Percentiles rank a stretch among this genome's conserved stretches.
phyloP scores from a whole-genome alignment of 1,140 invertebrate species.

The Contarinia nasturtii region DNA sequence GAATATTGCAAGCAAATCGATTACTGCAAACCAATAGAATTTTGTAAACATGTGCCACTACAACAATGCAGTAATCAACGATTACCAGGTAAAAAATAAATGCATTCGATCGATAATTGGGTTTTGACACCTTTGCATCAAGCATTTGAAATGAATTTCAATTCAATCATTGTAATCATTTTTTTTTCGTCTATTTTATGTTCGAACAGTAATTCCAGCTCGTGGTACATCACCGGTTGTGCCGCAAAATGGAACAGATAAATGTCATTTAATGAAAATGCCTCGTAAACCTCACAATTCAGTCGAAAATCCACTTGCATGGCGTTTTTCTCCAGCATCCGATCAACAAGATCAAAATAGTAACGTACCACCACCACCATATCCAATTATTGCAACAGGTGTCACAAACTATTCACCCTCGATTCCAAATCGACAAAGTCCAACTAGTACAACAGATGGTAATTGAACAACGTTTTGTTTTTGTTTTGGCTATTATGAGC shows the following conservation, averaged over 20 bases:
- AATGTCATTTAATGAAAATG: conserved; percentile 53
- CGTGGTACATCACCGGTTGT: conserved; percentile 50
- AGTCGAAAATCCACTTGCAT: too few species aligned
- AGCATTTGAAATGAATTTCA: too few species aligned
- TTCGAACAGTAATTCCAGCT: conserved; percentile 25
- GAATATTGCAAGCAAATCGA: conserved; percentile 21
- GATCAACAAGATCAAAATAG: conserved; percentile 6
- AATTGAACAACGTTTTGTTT: too few species aligned
- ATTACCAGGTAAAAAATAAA: conserved; percentile 43
- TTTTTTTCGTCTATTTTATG: too few species aligned
- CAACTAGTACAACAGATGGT: conserved; percentile 38
- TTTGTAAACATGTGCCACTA: too few species aligned
- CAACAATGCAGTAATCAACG: too few species aligned
- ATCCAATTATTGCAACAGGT: conserved; percentile 40
- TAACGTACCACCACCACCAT: conserved; percentile 54
- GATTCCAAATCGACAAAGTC: conserved; percentile 69
- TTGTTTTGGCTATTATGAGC: too few species aligned
- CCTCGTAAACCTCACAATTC: conserved; percentile 30
- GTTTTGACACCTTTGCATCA: too few species aligned
- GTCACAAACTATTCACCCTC: conserved; percentile 67
- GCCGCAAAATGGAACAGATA: conserved; percentile 14
- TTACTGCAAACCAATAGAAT: conserved; percentile 8
- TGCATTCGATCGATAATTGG: conserved; percentile 53
- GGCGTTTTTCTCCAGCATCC: conserved; percentile 15
- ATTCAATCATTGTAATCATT: too few species aligned